A percentile compares a stretch with the other conserved stretches of the same genome.
phyloP scores from a whole-genome alignment of 2,888 invertebrate species.

The Diarsia brunnea region DNA sequence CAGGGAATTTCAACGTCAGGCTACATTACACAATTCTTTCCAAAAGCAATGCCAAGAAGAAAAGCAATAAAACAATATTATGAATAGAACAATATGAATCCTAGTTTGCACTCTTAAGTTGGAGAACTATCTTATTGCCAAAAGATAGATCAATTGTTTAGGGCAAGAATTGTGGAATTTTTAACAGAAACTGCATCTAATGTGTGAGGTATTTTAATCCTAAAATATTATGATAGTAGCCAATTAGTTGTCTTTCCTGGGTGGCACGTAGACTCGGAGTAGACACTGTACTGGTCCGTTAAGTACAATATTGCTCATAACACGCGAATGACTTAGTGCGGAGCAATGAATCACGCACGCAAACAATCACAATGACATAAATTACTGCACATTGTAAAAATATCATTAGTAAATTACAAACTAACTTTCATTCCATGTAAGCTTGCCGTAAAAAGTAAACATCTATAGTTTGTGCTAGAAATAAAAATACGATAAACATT shows the following conservation, averaged over 20 bases:
- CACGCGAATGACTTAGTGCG: slow-evolving; percentile 14
- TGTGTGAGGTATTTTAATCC: slow-evolving; percentile 22
- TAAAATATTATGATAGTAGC: slow-evolving; percentile 32
- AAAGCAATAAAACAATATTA: slow-evolving; percentile 13
- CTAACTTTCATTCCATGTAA: slow-evolving; percentile 44
- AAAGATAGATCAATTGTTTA: slow-evolving; percentile 14
- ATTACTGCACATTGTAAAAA: slow-evolving; percentile 28
- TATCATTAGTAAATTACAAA: slow-evolving; percentile 19
- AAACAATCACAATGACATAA: slow-evolving; percentile 32
- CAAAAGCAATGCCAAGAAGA: background rate
- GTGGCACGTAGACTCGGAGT: slow-evolving; percentile 41
- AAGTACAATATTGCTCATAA: slow-evolving; percentile 30
- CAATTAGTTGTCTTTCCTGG: slow-evolving; percentile 32
- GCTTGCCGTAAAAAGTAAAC: slow-evolving; percentile 29
- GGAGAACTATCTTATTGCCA: slow-evolving; percentile 9
- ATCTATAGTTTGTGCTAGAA: slow-evolving; percentile 41
- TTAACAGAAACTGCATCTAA: slow-evolving; percentile 5
- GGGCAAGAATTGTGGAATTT: slow-evolving; percentile 27
- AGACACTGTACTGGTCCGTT: slow-evolving; percentile 23
- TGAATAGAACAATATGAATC: background rate
- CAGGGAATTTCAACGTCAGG: slow-evolving; percentile 18
- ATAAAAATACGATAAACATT: slow-evolving; percentile 52
- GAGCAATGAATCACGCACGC: slow-evolving; percentile 26
- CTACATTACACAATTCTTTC: slow-evolving; percentile 38
- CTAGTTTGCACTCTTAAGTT: slow-evolving; percentile 13